These are phyloP conservation scores for Drosophila ustulata DNA, from an alignment of 2,888 invertebrate species.

Conservation along the genomic window DNA sequence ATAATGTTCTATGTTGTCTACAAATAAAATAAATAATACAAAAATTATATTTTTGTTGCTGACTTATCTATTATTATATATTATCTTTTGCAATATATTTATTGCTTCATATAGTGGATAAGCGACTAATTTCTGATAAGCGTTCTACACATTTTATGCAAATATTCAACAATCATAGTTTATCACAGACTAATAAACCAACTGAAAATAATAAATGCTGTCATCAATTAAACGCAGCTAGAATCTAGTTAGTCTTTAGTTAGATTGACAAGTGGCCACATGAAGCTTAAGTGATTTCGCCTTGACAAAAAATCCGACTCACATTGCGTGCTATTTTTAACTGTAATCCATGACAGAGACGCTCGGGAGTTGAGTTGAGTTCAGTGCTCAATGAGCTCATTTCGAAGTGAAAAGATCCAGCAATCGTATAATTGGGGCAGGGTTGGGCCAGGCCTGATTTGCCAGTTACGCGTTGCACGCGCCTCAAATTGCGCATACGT, in stretches of 20 bases:
- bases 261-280: conserved; percentile 3
- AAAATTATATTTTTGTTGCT: too few relatives aligned
- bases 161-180: too few relatives aligned
- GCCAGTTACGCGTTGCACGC: background rate
- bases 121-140: background rate
- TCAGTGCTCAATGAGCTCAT: conserved; percentile 22
- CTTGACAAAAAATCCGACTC: conserved; percentile 14
- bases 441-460: background rate
- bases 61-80: too few relatives aligned
- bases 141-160: too few relatives aligned
- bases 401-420: conserved; percentile 5
- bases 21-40: too few relatives aligned
- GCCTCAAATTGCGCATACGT: conserved; percentile 25
- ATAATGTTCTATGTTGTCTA: too few relatives aligned
- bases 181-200: background rate
- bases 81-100: too few relatives aligned
- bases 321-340: conserved; percentile 22
- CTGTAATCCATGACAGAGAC: conserved; percentile 4
- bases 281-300: conserved; percentile 20
- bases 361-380: background rate
- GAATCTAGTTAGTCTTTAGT: background rate
- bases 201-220: background rate
- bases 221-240: background rate
- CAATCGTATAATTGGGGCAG: background rate
- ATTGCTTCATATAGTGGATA: background rate